Conservation (phyloP, 2,888 invertebrate species). For the Panorpa germanica region DNA sequence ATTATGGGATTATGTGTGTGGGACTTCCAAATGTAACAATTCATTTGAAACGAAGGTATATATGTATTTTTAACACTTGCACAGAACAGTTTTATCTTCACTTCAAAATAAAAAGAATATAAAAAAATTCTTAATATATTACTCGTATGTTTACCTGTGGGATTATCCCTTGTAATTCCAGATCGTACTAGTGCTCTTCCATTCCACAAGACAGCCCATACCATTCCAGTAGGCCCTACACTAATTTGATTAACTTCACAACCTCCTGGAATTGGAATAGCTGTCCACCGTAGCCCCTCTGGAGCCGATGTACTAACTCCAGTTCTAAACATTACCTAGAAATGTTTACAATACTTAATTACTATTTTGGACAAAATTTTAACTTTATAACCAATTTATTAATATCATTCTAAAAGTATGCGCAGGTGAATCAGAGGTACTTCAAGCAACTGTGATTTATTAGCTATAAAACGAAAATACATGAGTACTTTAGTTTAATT, state of each 20-base stretch:
- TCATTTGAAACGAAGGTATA: no score
- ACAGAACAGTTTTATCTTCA: not conserved
- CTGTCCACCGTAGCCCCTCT: slow-evolving; percentile 74
- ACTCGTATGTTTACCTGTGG: slow-evolving; percentile 43
- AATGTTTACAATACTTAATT: slow-evolving; percentile 1
- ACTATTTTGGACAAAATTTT: not conserved
- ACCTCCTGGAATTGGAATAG: slow-evolving; percentile 54
- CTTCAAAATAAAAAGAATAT: no score
- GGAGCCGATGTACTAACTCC: slow-evolving; percentile 67
- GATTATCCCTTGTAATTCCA: slow-evolving; percentile 62
- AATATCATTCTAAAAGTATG: no score
- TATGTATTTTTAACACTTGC: no score
- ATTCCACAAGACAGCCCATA: slow-evolving; percentile 74
- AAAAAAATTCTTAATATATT: no score
- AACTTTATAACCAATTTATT: no score
- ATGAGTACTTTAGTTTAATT: no score
- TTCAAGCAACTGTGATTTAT: no score
- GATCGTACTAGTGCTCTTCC: slow-evolving; percentile 67
- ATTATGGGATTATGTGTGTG: no score
- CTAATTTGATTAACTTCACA: slow-evolving; percentile 72
- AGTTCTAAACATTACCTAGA: slow-evolving; percentile 66
- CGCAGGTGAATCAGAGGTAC: no score
- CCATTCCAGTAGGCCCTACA: slow-evolving; percentile 68
- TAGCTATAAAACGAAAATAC: not conserved
- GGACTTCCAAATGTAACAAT: no score